Evolutionary conservation across 2,113 vertebrate genomes (phyloP).

Genomic region (Cricetomys ansorgei): DNA sequence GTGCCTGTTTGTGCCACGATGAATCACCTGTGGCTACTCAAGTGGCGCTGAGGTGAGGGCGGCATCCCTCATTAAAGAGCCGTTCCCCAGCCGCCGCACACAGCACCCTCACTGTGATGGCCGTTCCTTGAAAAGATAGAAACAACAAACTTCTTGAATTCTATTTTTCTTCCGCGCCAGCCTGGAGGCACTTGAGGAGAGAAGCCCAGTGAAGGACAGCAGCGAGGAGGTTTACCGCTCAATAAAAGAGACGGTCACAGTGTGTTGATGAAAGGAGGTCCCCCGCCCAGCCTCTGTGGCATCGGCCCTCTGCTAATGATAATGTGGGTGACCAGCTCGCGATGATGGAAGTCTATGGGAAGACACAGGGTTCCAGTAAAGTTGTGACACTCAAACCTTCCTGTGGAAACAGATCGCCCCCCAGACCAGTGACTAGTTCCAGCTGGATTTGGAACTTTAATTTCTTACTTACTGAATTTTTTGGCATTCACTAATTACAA

Average conservation of each 20-base stretch:
- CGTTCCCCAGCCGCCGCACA: constrained; percentile 67
- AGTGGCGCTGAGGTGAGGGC: constrained; percentile 77
- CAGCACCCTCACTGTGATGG: constrained; percentile 75
- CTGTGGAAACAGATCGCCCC: constrained; percentile 87
- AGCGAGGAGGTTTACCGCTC: constrained; percentile 86
- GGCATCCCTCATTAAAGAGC: constrained; percentile 82
- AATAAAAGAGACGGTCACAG: constrained; percentile 86
- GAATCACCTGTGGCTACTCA: constrained; percentile 70
- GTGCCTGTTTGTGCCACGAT: constrained; percentile 54
- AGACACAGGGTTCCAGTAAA: constrained; percentile 92
- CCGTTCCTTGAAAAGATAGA: constrained; percentile 73
- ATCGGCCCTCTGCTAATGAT: constrained; percentile 79
- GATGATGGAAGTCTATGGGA: constrained; percentile 88
- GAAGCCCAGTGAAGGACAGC: constrained; percentile 57
- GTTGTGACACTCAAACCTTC: constrained; percentile 89
- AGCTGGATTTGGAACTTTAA: constrained; percentile 90
- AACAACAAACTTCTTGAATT: not conserved
- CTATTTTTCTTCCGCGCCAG: constrained; percentile 60
- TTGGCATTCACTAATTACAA: constrained; percentile 83
- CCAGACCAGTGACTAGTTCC: constrained; percentile 83
- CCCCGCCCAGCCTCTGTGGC: constrained; percentile 72
- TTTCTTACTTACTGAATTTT: constrained; percentile 88
- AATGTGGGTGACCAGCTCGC: constrained; percentile 82
- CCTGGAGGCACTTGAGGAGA: constrained; percentile 66
- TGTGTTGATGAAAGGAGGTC: constrained; percentile 84